phyloP scores from a whole-genome alignment of 2,113 vertebrate species.

The Melanerpes formicivorus region DNA sequence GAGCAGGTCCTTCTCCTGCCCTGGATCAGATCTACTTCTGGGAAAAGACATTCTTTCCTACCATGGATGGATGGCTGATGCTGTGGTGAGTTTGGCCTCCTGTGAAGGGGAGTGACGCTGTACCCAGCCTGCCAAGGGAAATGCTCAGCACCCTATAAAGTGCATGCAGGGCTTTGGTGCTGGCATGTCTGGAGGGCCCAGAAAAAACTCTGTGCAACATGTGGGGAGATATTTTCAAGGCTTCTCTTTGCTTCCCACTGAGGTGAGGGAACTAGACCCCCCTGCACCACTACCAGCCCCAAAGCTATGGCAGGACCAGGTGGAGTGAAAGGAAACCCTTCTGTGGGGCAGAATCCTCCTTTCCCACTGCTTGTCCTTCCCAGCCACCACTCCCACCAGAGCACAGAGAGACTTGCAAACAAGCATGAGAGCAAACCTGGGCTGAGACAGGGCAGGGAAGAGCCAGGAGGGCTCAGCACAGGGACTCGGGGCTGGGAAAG shows the following conservation, averaged over 20 bases:
- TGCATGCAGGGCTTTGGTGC: neutral
- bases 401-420: neutral
- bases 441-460: neutral
- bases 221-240: neutral
- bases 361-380: accelerated
- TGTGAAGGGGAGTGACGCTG: accelerated
- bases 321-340: neutral
- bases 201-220: accelerated
- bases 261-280: neutral
- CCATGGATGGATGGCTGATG: neutral
- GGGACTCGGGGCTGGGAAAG: neutral
- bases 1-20: neutral
- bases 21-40: neutral
- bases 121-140: neutral
- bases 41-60: neutral
- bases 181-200: neutral
- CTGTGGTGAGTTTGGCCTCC: neutral
- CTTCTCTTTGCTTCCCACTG: neutral
- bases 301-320: neutral
- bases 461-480: neutral
- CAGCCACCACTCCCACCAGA: neutral
- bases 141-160: accelerated
- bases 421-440: neutral
- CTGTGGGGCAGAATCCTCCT: neutral
- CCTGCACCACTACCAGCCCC: neutral